A percentile compares a stretch with the other conserved stretches of the same genome.
Evolutionary conservation across 2,113 vertebrate species (phyloP).

Genomic region (Meriones unguiculatus): DNA sequence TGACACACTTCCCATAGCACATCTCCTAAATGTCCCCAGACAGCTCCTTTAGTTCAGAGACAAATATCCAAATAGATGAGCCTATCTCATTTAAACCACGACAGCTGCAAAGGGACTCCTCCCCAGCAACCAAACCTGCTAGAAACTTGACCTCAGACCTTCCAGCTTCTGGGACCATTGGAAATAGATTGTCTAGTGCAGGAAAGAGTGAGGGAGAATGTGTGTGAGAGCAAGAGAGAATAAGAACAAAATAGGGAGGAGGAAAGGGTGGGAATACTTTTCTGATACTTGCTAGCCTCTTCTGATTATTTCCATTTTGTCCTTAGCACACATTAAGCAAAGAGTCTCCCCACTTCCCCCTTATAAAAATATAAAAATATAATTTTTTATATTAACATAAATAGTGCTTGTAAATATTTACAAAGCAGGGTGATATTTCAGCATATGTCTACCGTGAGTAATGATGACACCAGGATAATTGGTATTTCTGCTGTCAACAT

Average conservation of each 20-base stretch:
- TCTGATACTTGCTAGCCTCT: background rate
- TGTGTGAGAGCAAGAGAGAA: background rate
- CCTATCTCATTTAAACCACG: background rate
- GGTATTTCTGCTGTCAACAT: background rate
- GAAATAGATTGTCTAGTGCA: background rate
- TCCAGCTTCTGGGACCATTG: background rate
- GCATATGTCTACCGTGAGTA: background rate
- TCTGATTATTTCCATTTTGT: constrained; percentile 1
- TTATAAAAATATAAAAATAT: background rate
- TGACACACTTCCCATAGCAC: background rate
- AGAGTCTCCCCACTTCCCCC: background rate
- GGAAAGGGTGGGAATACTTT: too few species aligned
- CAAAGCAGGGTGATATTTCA: background rate
- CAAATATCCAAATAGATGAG: background rate
- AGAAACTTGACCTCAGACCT: background rate
- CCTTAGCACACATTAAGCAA: background rate
- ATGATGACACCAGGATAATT: background rate
- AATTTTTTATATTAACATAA: background rate
- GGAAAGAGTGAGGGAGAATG: background rate
- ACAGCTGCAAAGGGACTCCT: background rate
- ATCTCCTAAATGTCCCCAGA: background rate
- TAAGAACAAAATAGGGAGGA: background rate
- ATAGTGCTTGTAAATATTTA: background rate
- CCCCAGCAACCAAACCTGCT: too few species aligned
- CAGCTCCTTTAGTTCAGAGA: background rate